phyloP scores from a whole-genome alignment of 2,888 invertebrate genomes.

The Mycalesis mineus region DNA sequence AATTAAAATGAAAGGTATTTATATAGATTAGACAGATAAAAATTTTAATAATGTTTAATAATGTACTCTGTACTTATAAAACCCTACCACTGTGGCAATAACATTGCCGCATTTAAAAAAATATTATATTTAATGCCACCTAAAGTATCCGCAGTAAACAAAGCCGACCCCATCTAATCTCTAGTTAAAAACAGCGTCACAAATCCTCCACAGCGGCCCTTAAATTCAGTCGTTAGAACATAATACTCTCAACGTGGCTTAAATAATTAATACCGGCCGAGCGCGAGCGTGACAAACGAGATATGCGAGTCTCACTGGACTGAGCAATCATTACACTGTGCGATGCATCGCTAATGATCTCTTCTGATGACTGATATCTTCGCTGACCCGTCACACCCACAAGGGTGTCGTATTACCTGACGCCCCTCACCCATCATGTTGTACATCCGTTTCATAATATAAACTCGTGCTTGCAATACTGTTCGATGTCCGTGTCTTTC shows the following conservation, averaged over 20 bases:
- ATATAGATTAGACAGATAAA: too few relatives aligned
- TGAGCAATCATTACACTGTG: conserved; percentile 23
- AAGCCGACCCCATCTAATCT: not conserved
- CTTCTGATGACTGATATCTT: conserved; percentile 23
- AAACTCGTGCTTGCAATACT: not conserved
- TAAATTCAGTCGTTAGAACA: conserved; percentile 20
- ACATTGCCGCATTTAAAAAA: not conserved
- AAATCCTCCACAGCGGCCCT: conserved; percentile 13
- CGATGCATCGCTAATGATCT: conserved; percentile 29
- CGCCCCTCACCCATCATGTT: not conserved
- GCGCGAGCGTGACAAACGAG: conserved; percentile 24
- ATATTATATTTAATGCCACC: not conserved
- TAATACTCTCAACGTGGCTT: conserved; percentile 20
- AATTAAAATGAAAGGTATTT: too few relatives aligned
- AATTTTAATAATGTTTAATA: too few relatives aligned
- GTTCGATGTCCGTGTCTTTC: not conserved
- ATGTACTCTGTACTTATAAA: too few relatives aligned
- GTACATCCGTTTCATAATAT: not conserved
- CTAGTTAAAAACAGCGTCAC: conserved; percentile 1
- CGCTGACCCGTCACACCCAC: conserved; percentile 25
- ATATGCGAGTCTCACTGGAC: conserved; percentile 14
- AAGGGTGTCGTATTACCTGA: conserved; percentile 16
- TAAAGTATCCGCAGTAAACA: not conserved
- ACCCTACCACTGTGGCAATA: too few relatives aligned
- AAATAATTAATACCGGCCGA: conserved; percentile 23